These are phyloP conservation scores for Augochlora pura DNA, from an alignment of 1,140 invertebrate genomes.

Conservation along the genomic window DNA sequence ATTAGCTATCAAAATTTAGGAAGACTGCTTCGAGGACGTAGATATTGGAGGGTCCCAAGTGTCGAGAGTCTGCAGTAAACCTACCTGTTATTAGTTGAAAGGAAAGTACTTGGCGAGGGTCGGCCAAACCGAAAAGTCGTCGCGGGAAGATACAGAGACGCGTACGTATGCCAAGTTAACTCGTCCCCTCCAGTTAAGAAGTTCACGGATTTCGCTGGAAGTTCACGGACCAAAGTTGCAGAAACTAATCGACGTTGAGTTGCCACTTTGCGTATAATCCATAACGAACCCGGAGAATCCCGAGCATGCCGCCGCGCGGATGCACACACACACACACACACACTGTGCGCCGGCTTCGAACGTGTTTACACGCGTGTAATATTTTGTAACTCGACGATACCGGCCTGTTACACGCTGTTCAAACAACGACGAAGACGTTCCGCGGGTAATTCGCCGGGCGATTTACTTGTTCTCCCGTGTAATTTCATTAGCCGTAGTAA, in stretches of 20 bases:
- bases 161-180: background rate
- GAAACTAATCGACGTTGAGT: conserved; percentile 4
- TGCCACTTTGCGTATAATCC: conserved; percentile 3
- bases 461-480: background rate
- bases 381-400: no score
- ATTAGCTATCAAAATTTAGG: no score
- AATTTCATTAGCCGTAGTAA: background rate
- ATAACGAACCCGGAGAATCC: background rate
- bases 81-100: background rate
- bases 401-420: background rate
- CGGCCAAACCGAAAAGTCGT: background rate
- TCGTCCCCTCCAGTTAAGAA: background rate
- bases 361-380: no score
- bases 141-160: background rate
- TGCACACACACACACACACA: no score
- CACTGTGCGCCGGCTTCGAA: no score
- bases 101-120: background rate
- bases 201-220: background rate
- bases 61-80: background rate
- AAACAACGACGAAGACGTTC: background rate
- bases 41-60: background rate
- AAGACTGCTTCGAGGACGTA: no score
- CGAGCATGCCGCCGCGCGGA: background rate
- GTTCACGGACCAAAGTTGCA: background rate
- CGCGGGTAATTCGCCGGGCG: background rate